A percentile compares a stretch with the other conserved stretches of the same genome.
These are phyloP conservation scores for Alviniconcha marisindica DNA, from an alignment of 1,140 invertebrate genomes.

Conservation along the genomic window DNA sequence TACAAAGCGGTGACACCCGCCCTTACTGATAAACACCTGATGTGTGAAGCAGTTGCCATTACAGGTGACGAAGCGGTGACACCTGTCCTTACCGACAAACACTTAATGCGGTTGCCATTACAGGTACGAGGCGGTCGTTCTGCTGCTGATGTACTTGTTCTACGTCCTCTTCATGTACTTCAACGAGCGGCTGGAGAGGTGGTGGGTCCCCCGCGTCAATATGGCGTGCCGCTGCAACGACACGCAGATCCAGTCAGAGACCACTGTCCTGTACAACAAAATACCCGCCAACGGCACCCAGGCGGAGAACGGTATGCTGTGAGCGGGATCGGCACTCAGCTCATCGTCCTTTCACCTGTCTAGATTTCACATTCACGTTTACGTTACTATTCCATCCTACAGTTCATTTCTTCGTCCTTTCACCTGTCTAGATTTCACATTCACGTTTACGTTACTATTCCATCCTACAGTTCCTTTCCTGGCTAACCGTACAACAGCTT, in stretches of 20 bases:
- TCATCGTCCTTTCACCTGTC: background rate
- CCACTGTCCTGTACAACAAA: constrained; percentile 62
- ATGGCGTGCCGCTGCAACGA: constrained; percentile 47
- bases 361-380: background rate
- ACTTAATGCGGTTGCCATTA: too few relatives aligned
- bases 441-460: background rate
- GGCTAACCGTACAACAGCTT: too few relatives aligned
- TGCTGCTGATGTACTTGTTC: constrained; percentile 68
- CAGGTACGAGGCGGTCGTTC: constrained; percentile 73
- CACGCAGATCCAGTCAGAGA: constrained; percentile 33
- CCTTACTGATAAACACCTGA: too few relatives aligned
- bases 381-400: background rate
- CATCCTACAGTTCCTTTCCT: too few relatives aligned
- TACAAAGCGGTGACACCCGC: too few relatives aligned
- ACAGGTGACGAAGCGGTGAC: too few relatives aligned
- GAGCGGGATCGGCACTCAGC: background rate
- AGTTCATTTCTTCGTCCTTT: background rate
- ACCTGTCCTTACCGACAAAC: too few relatives aligned
- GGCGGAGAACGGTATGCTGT: constrained; percentile 33
- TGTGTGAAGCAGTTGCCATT: too few relatives aligned
- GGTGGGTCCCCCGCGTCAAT: constrained; percentile 56
- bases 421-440: background rate
- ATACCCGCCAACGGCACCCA: constrained; percentile 47
- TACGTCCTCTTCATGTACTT: constrained; percentile 75
- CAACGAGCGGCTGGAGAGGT: constrained; percentile 67